phyloP scores from a whole-genome alignment of 2,888 invertebrate species.

The Tromatobia lineatoria region DNA sequence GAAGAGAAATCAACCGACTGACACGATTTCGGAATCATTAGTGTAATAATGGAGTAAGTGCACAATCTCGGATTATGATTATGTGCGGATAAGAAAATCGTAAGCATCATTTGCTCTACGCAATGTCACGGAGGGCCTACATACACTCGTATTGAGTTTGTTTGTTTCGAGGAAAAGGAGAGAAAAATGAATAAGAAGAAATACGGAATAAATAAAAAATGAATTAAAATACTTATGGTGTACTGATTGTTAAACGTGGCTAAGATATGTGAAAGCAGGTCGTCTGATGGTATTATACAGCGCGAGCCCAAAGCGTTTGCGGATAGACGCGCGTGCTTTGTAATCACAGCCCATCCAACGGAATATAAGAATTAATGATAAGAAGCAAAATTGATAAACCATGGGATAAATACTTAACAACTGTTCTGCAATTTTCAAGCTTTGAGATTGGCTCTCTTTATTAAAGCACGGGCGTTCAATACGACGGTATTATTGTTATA shows the following conservation, averaged over 20 bases:
- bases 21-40: conserved; percentile 47
- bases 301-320: conserved; percentile 74
- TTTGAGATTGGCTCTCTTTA: conserved; percentile 14
- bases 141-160: conserved; percentile 64
- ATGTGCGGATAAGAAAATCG: conserved; percentile 49
- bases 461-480: conserved; percentile 74
- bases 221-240: conserved; percentile 73
- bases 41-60: conserved; percentile 24
- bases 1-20: conserved; percentile 40
- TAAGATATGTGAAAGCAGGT: conserved; percentile 71
- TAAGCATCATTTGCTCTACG: conserved; percentile 33
- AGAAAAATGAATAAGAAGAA: conserved; percentile 56
- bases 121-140: conserved; percentile 66
- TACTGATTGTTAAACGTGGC: conserved; percentile 80
- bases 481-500: conserved; percentile 81
- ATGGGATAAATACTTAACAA: conserved; percentile 6
- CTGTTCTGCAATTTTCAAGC: not conserved
- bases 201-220: conserved; percentile 52
- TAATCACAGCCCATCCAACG: conserved; percentile 63
- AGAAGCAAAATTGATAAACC: conserved; percentile 31
- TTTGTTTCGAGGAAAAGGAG: conserved; percentile 59
- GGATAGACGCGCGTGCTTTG: conserved; percentile 70
- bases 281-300: conserved; percentile 80
- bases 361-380: conserved; percentile 1
- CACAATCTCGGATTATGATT: conserved; percentile 49